These are phyloP conservation scores for Coccyzus lansbergi DNA, from an alignment of 2,797 vertebrate genomes.

Conservation along the genomic window DNA sequence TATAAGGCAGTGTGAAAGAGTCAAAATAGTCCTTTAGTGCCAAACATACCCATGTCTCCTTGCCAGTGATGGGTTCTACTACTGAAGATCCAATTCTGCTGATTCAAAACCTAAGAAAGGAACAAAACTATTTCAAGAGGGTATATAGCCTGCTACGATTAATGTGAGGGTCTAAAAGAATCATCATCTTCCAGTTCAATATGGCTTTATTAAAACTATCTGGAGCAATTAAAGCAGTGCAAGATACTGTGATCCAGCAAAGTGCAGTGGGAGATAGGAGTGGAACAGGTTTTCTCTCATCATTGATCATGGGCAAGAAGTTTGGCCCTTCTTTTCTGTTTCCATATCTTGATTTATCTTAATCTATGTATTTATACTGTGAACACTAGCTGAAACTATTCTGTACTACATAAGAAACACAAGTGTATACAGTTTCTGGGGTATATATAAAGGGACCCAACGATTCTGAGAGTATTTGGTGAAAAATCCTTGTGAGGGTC, in stretches of 20 bases:
- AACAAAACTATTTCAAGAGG: not conserved
- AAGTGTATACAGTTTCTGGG: not conserved
- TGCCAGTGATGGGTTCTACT: not conserved
- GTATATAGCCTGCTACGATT: not conserved
- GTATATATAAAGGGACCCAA: not conserved
- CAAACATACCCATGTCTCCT: not conserved
- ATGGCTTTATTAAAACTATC: not conserved
- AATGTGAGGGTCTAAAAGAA: not conserved
- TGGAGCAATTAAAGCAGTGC: not conserved
- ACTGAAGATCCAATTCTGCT: not conserved
- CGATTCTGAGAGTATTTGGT: not conserved
- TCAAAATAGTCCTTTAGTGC: not conserved
- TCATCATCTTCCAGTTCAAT: not conserved
- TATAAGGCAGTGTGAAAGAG: not conserved
- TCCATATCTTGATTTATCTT: not conserved
- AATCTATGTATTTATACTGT: not conserved
- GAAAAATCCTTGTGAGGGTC: not conserved
- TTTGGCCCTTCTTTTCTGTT: not conserved
- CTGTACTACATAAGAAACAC: not conserved
- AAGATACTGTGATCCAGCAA: not conserved
- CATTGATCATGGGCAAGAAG: not conserved
- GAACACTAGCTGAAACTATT: not conserved
- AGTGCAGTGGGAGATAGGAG: rapidly evolving
- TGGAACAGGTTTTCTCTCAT: not conserved
- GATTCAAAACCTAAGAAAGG: not conserved